Base-by-base conservation (phyloP, 2,113 vertebrate species). In the Spizaetus ornatus region DNA sequence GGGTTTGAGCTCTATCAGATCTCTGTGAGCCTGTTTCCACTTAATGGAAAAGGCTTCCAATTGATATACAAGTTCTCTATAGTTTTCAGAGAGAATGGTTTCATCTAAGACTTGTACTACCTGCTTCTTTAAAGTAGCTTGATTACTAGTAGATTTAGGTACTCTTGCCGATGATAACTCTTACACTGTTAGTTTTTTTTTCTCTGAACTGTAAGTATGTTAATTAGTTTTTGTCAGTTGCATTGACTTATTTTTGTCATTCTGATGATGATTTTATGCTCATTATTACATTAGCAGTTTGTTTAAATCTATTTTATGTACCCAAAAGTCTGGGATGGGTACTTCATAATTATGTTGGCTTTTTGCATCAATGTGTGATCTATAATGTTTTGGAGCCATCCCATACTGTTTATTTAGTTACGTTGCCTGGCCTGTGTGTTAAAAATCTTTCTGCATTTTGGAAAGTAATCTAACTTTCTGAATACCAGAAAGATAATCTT, bases 321-420 rank as follows among this genome's bases (percentile, higher is more conserved):
- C 65, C 26, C 26, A 73, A 55, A 87, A 88, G 86, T 78, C 73
- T 73, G 53, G 70, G 55, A 69, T 72, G n/a, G 43, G 34, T 79
- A 84, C 72, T 93, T 86, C 43, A n/a, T 89, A 94, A 92, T 93
- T 92, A 80, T 43, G 34, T 82, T 88, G 56, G 20, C 61, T 92
- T 94, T 87, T 76, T 91, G 58, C 48, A 82, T 87, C 91, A 93
- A 69, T 2, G 6, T 70, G 77, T 85, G 88, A 94, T 95, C 89
- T 93, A 80, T 87, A 95, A 92, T 66, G 34, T 85, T 96, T 85
- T 95, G 89, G 94, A 83, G 48, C 73, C 26, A 9, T 94, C 42
- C 86, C 89, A 73, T 86, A 47, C n/a, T 80, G 66, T 82, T 95
- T 91, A 93, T 95, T 91, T 93, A 91, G 96, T 95, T 93, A 90